A percentile compares a stretch with the other conserved stretches of the same genome.
Evolutionary conservation across 2,797 vertebrate genomes (phyloP).

Genomic region (Phataginus tricuspis): DNA sequence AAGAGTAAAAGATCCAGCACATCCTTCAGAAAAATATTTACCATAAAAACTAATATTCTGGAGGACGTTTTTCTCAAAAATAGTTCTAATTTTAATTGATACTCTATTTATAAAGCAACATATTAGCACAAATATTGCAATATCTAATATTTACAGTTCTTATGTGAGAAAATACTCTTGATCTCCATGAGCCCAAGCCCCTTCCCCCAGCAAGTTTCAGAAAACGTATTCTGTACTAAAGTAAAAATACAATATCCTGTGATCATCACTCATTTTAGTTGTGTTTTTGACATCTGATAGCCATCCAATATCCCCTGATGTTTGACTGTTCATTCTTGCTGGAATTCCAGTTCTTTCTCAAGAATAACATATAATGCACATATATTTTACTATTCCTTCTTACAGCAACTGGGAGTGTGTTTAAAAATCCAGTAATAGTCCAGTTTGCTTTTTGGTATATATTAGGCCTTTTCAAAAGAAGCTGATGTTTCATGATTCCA

Average conservation of each 20-base stretch:
- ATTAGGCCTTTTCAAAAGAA: not conserved
- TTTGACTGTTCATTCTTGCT: not conserved
- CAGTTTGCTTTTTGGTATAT: not conserved
- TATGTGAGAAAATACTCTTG: not conserved
- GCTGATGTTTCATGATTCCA: not conserved
- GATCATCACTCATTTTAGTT: not conserved
- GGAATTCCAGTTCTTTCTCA: slow-evolving; percentile 26
- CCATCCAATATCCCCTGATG: not conserved
- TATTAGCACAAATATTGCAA: not conserved
- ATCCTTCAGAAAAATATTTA: slow-evolving; percentile 28
- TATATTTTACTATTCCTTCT: not conserved
- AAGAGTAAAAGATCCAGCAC: not conserved
- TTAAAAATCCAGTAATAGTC: not conserved
- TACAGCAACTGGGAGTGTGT: not conserved
- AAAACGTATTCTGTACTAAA: slow-evolving; percentile 26
- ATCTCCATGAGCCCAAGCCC: not conserved
- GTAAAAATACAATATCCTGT: not conserved
- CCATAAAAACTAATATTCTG: not conserved
- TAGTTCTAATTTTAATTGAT: slow-evolving; percentile 45
- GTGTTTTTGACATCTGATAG: not conserved
- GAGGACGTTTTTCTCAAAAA: not conserved
- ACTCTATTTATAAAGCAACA: not conserved
- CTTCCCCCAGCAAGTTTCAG: not conserved
- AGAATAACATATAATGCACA: not conserved
- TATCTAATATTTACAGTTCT: not conserved